Base-by-base conservation (phyloP, 1,140 invertebrate genomes). In the Pogonognathellus flavescens region DNA sequence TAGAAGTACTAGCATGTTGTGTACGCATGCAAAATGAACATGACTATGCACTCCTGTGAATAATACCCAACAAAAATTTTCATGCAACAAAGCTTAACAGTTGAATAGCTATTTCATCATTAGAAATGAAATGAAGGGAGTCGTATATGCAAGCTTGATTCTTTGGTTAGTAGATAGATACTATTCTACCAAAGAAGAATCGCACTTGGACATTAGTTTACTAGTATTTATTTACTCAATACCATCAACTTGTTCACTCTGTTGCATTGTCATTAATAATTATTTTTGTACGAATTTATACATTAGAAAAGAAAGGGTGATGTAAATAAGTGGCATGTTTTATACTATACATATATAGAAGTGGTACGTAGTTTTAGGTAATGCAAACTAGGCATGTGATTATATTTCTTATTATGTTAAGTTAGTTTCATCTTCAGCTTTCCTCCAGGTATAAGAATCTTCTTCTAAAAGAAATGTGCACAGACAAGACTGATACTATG, bases 51-150 rank as follows among this genome's bases (percentile, higher is more conserved):
- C 2, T 41, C 49, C 49, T 18, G 70, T 14, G 16, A 41, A 41
- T 41, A 41, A 41, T 41, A 41, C 31, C 31, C 31, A 41, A 41
- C 31, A 41, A 50, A 49, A 50, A 49, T 76, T 31, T 8, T 50
- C 25, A 31, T 76, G 11, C 41, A 76, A 76, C 41, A 76, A 76
- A 49, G 14, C 70, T 76, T 49, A 76, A 49, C 31, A 76, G 70
- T 31, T 76, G 70, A 76, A 76, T 76, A 11, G 5, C 13, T 76
- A 76, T 76, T 49, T 76, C 41, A 76, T 76, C 70, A 50, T 76
- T 76, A 62, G 18, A 57, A 20, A 9, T 10, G 41, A 76, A 76
- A 76, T 41, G 31, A 76, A 49, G 70, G 66, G 41, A 50, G 31
- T n/a, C n/a, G n/a, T n/a, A n/a, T n/a, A n/a, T n/a, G n/a, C n/a